phyloP scores from a whole-genome alignment of 2,113 vertebrate genomes.

The Leptosomus discolor region DNA sequence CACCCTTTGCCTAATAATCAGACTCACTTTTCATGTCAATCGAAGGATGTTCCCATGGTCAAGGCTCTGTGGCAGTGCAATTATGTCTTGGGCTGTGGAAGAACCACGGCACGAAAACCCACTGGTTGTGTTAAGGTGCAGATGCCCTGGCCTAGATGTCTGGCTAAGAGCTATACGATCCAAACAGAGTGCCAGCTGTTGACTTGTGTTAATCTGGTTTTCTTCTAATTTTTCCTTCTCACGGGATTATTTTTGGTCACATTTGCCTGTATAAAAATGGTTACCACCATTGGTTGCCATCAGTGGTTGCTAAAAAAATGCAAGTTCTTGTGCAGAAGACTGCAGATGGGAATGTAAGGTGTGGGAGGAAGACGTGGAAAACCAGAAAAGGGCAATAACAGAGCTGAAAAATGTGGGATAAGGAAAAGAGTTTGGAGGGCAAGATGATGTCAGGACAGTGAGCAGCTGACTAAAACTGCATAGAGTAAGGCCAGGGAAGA shows the following conservation, averaged over 20 bases:
- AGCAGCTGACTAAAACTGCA: not conserved
- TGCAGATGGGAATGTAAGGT: not conserved
- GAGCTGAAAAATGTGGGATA: not conserved
- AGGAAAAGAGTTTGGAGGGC: not conserved
- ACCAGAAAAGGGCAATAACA: not conserved
- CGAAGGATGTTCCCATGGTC: accelerated
- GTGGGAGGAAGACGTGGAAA: not conserved
- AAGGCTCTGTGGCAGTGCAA: not conserved
- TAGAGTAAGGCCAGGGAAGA: not conserved
- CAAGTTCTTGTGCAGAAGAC: not conserved
- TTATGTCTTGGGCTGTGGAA: not conserved
- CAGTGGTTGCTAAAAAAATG: not conserved
- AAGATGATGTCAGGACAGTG: not conserved
- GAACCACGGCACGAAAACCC: not conserved
- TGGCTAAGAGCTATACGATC: not conserved
- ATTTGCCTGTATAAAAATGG: not conserved
- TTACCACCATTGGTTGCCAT: not conserved
- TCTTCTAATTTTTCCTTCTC: not conserved
- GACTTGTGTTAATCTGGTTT: not conserved
- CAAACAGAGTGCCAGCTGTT: not conserved
- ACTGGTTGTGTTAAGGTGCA: not conserved
- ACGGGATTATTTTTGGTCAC: not conserved
- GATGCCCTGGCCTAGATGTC: not conserved
- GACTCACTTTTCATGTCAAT: not conserved
- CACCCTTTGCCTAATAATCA: not conserved